Conservation (phyloP, 2,888 invertebrate genomes). For the Petrophora chlorosata region DNA sequence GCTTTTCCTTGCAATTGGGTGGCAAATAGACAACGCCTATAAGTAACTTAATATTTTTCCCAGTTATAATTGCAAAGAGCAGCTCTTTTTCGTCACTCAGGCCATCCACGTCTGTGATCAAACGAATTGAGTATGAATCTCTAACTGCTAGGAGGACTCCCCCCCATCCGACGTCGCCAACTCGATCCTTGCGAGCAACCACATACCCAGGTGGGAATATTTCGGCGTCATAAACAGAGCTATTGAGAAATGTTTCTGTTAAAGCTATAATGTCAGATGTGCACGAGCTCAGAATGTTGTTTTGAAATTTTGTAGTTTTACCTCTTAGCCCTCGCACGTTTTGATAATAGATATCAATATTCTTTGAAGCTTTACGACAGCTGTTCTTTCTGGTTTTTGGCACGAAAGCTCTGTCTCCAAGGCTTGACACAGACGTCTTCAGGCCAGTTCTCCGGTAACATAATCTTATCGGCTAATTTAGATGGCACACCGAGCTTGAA, state of each 20-base stretch:
- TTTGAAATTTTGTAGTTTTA: slow-evolving; percentile 7
- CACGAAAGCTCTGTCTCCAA: slow-evolving; percentile 14
- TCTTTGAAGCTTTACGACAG: slow-evolving; percentile 3
- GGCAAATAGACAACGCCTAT: slow-evolving; percentile 9
- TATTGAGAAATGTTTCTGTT: slow-evolving; percentile 5
- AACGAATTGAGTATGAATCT: background rate
- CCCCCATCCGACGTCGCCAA: slow-evolving; percentile 3
- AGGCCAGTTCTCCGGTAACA: slow-evolving; percentile 14
- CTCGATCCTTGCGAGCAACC: background rate
- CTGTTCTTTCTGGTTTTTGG: slow-evolving; percentile 4
- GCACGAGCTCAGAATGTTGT: background rate
- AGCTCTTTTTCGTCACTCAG: slow-evolving; percentile 7
- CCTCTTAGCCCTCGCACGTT: slow-evolving; percentile 13
- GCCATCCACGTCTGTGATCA: slow-evolving; percentile 8
- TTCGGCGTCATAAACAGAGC: background rate
- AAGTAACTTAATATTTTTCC: background rate
- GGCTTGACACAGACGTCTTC: slow-evolving; percentile 14
- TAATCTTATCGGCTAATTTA: slow-evolving; percentile 2
- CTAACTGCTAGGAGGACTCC: slow-evolving; percentile 9
- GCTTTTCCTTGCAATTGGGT: slow-evolving; percentile 3
- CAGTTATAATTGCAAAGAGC: background rate
- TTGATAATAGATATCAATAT: slow-evolving; percentile 7
- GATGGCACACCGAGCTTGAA: slow-evolving; percentile 16
- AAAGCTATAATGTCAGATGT: background rate
- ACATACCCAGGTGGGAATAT: background rate